Evolutionary conservation across 2,797 vertebrate species (phyloP).

Genomic region (Syndactyla subalaris): DNA sequence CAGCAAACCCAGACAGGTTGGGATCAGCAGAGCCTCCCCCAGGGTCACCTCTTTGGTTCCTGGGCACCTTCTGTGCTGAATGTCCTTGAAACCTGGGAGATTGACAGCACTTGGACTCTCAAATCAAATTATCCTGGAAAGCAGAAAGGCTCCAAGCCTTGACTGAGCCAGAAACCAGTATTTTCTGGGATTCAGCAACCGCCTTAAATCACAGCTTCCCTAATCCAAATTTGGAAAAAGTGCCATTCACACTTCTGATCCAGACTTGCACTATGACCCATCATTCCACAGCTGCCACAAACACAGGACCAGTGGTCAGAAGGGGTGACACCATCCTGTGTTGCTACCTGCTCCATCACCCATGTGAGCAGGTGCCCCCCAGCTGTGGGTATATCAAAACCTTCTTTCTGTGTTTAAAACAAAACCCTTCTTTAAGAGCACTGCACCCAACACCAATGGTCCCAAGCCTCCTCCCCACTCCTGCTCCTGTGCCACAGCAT

Average conservation of each 20-base stretch:
- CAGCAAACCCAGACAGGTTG: neutral
- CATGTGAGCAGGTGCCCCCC: neutral
- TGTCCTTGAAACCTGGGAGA: neutral
- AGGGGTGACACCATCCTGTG: neutral
- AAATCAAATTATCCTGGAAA: constrained; percentile 39
- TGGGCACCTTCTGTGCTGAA: neutral
- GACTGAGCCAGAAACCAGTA: neutral
- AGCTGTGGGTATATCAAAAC: neutral
- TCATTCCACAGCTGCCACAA: neutral
- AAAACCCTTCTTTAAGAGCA: neutral
- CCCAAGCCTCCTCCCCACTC: neutral
- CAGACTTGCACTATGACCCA: rapidly evolving
- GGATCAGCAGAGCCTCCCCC: neutral
- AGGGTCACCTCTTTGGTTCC: neutral
- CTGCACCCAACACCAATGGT: neutral
- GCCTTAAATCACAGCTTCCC: neutral
- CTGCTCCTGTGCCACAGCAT: rapidly evolving
- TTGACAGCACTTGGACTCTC: neutral
- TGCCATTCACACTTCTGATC: neutral
- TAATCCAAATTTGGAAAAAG: neutral
- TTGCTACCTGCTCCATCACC: rapidly evolving
- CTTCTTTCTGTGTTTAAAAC: neutral
- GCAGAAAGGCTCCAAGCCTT: neutral
- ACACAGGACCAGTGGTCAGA: neutral
- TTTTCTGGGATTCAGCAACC: neutral